These are phyloP conservation scores for Perognathus longimembris DNA, from an alignment of 2,113 vertebrate species.

Conservation along the genomic window DNA sequence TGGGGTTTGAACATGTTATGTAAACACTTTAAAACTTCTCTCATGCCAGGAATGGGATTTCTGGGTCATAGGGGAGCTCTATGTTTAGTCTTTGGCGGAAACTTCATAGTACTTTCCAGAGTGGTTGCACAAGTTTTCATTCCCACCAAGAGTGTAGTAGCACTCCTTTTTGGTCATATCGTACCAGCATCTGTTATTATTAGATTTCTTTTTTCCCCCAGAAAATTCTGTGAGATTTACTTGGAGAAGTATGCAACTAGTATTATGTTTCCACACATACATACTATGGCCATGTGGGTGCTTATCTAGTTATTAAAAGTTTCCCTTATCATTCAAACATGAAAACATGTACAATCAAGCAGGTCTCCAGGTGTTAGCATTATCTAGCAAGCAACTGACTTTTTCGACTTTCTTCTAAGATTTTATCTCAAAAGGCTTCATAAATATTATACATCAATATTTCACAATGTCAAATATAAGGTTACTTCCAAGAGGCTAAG, in stretches of 20 bases:
- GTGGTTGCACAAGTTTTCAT: too few species aligned
- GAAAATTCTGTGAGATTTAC: background rate
- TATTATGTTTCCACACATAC: background rate
- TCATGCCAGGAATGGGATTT: too few species aligned
- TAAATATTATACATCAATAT: background rate
- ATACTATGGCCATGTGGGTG: background rate
- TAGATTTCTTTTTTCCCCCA: too few species aligned
- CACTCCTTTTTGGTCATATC: too few species aligned
- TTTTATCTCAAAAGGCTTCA: conserved; percentile 26
- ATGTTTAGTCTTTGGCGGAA: too few species aligned
- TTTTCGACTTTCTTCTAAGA: conserved; percentile 7
- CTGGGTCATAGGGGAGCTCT: too few species aligned
- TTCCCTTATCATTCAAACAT: background rate
- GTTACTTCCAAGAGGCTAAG: background rate
- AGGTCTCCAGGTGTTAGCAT: background rate
- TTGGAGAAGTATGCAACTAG: background rate
- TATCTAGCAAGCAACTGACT: background rate
- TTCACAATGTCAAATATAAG: background rate
- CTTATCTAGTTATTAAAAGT: conserved; percentile 10
- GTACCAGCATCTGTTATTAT: too few species aligned
- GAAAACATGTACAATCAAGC: background rate
- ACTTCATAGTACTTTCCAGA: too few species aligned
- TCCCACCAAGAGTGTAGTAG: too few species aligned
- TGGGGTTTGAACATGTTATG: too few species aligned
- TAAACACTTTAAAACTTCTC: too few species aligned